These are phyloP conservation scores for Microcebus griseorufus DNA, from an alignment of 2,113 vertebrate genomes.

Conservation along the genomic window DNA sequence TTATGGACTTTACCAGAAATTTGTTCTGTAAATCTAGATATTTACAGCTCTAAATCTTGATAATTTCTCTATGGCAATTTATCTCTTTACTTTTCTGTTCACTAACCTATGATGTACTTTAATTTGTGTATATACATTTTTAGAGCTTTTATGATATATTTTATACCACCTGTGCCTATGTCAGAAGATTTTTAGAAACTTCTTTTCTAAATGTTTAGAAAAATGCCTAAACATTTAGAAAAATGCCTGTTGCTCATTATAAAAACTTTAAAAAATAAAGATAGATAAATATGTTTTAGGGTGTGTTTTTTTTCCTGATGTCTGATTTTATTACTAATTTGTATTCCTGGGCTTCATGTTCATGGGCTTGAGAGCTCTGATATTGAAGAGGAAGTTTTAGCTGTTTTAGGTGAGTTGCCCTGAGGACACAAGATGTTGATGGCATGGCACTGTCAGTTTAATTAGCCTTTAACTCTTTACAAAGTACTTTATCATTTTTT, in stretches of 20 bases:
- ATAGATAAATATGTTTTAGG: not conserved
- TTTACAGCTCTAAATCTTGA: not conserved
- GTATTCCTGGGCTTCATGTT: not conserved
- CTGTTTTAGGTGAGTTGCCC: not conserved
- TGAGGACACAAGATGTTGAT: not conserved
- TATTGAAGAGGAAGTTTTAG: not conserved
- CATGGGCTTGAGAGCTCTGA: not conserved
- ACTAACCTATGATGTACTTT: not conserved
- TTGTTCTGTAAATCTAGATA: not conserved
- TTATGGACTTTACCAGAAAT: not conserved
- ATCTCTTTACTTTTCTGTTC: not conserved
- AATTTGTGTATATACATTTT: not conserved
- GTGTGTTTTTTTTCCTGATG: not conserved
- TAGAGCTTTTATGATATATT: not conserved
- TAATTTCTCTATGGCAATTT: not conserved
- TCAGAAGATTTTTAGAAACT: conserved; percentile 31
- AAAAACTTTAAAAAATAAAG: conserved; percentile 7
- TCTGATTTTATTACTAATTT: not conserved
- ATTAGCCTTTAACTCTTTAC: not conserved
- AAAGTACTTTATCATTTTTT: not conserved
- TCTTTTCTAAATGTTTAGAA: not conserved
- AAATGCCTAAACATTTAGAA: not conserved
- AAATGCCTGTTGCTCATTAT: not conserved
- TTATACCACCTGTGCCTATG: not conserved
- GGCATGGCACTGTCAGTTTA: not conserved